phyloP scores from a whole-genome alignment of 2,888 invertebrate species.

The Mayetiola destructor region DNA sequence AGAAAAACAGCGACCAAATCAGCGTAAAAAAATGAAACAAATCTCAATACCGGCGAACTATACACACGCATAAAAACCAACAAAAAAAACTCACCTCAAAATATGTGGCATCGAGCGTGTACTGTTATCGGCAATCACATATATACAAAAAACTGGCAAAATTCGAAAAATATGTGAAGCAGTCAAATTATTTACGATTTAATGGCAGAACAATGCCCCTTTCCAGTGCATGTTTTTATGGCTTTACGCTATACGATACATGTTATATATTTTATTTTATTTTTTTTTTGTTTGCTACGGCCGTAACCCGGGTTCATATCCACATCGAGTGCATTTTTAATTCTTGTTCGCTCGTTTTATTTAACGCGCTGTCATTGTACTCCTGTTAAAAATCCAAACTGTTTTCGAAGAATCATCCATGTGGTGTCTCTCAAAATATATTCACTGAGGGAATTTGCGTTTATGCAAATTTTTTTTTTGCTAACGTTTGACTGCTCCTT shows the following conservation, averaged over 20 bases:
- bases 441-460: not conserved
- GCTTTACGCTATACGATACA: not conserved
- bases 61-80: not conserved
- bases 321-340: not conserved
- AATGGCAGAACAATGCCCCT: conserved; percentile 1
- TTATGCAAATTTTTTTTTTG: conserved; percentile 1
- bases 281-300: not conserved
- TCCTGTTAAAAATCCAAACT: too few species aligned
- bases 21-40: too few species aligned
- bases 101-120: too few species aligned
- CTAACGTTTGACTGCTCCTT: not conserved
- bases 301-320: not conserved
- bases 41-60: too few species aligned
- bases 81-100: not conserved
- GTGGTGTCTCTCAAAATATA: not conserved
- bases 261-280: too few species aligned
- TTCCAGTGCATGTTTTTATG: not conserved
- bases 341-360: not conserved
- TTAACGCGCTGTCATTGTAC: too few species aligned
- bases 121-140: too few species aligned
- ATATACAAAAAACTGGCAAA: not conserved
- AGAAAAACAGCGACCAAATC: too few species aligned
- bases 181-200: conserved; percentile 6
- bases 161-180: not conserved
- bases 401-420: not conserved